Evolutionary conservation across 2,888 invertebrate genomes (phyloP), one percentile per base, ranked within the genome.

Genomic region (Calameuta filiformis): DNA sequence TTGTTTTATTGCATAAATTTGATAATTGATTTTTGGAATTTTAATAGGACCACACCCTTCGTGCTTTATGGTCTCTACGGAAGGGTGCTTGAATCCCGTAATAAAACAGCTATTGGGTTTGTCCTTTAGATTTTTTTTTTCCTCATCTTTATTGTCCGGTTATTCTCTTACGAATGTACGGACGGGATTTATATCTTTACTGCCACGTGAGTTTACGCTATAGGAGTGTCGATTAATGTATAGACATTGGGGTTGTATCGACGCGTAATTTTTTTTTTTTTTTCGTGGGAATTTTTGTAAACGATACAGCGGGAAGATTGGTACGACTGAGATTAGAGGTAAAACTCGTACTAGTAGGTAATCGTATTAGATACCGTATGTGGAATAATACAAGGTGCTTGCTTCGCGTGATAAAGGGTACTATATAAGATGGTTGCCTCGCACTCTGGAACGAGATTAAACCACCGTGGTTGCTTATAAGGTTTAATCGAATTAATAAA

Each of bases 401-500:
- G 81, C 85, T 79, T 88, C 84, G 89, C 89, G 89, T 88, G 89
- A 87, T 85, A 84, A 81, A 83, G 80, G 81, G 83, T 86, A 87
- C 84, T 89, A 87, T 86, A 87, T 89, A 88, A 83, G 88, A 86
- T 87, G 84, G 40, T 73, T 80, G 82, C 83, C 23, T 86, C 82
- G 85, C 86, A 83, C 86, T 87, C 87, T 15, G 23, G 83, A 84
- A 86, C 85, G 83, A 89, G 87, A 89, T 89, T 88, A 88, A 87
- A 87, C 85, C 84, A 80, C 82, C 84, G 83, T 84, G 85, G 56
- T 84, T 84, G 86, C 86, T 87, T 88, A 88, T 86, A 84, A 86
- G 85, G 84, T 85, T 88, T 88, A 89, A 89, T 89, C 88, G 89
- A 89, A 89, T 89, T 87, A 87, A 88, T 89, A 89, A 89, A 89